Evolutionary conservation across 2,113 vertebrate species (phyloP).

Genomic region (Pachyramphus minor): DNA sequence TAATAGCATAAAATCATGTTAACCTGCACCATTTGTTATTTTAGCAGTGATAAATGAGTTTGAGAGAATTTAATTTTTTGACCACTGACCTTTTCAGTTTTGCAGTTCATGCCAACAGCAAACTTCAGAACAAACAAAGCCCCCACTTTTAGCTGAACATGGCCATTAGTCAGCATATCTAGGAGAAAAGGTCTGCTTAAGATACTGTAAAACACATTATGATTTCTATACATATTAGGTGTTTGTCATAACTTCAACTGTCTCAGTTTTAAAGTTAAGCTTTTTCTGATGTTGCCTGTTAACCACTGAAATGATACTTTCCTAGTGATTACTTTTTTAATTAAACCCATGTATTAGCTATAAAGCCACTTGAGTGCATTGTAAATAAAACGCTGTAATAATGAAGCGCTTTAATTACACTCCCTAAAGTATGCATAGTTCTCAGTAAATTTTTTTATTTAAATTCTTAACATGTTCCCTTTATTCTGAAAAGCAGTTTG

Average conservation of each 20-base stretch:
- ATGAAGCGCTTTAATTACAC: slow-evolving; percentile 72
- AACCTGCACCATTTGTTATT: slow-evolving; percentile 18
- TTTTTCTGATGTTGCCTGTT: slow-evolving; percentile 62
- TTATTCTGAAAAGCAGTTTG: slow-evolving; percentile 64
- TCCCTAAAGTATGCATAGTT: slow-evolving; percentile 63
- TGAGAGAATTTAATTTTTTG: slow-evolving; percentile 31
- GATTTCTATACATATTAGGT: slow-evolving; percentile 22
- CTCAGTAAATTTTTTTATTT: slow-evolving; percentile 69
- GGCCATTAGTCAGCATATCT: slow-evolving; percentile 24
- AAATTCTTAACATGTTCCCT: slow-evolving; percentile 63
- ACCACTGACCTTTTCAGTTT: slow-evolving; percentile 26
- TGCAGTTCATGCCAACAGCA: slow-evolving; percentile 2
- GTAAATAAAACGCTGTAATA: slow-evolving; percentile 73
- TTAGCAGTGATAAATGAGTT: slow-evolving; percentile 27
- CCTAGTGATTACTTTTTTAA: slow-evolving; percentile 74
- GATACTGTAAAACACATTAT: slow-evolving; percentile 52
- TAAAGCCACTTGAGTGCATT: slow-evolving; percentile 71
- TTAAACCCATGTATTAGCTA: slow-evolving; percentile 70
- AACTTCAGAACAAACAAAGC: neutral
- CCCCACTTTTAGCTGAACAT: neutral
- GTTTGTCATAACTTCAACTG: slow-evolving; percentile 57
- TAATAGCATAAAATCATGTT: slow-evolving; percentile 2
- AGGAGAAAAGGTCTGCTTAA: slow-evolving; percentile 48
- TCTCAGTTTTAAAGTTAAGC: slow-evolving; percentile 56
- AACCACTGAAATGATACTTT: slow-evolving; percentile 71